Conservation (phyloP, 2,113 vertebrate species). For the Gasterosteus nipponicus region DNA sequence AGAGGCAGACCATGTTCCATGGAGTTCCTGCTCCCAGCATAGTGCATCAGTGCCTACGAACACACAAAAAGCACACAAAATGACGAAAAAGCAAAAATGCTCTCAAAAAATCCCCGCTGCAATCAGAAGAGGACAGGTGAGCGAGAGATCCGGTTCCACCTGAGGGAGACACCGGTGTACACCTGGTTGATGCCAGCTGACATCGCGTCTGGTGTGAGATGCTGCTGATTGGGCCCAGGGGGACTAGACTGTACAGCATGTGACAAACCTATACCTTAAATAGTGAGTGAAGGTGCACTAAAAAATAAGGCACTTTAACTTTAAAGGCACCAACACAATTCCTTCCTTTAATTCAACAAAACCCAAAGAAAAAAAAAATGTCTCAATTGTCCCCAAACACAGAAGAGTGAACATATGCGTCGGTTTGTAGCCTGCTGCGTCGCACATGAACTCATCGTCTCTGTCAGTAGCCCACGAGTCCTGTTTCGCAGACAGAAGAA, state of each 20-base stretch:
- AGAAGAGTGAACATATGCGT: constrained; percentile 2
- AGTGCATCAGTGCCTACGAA: constrained; percentile 91
- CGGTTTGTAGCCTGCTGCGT: constrained; percentile 2
- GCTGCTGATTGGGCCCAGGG: constrained; percentile 63
- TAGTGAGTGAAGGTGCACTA: not conserved
- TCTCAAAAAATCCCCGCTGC: not conserved
- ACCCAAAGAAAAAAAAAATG: not conserved
- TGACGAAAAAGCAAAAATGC: constrained; percentile 3
- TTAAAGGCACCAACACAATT: not conserved
- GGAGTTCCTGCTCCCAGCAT: constrained; percentile 92
- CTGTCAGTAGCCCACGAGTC: constrained; percentile 57
- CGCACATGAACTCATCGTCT: constrained; percentile 21
- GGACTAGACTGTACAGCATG: constrained; percentile 32
- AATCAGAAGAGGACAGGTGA: not conserved
- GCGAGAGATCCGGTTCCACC: constrained; percentile 26
- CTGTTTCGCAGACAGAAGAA: constrained; percentile 51
- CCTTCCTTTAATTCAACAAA: not conserved
- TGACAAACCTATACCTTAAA: constrained; percentile 10
- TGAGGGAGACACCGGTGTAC: constrained; percentile 23
- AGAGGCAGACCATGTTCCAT: constrained; percentile 93
- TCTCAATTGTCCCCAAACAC: not conserved
- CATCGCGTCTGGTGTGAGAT: constrained; percentile 23
- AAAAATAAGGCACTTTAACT: constrained; percentile 1
- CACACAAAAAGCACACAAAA: constrained; percentile 21
- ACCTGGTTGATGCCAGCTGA: constrained; percentile 64